Evolutionary conservation across 2,888 invertebrate species (phyloP).

Genomic region (Pyrochroa serraticornis): DNA sequence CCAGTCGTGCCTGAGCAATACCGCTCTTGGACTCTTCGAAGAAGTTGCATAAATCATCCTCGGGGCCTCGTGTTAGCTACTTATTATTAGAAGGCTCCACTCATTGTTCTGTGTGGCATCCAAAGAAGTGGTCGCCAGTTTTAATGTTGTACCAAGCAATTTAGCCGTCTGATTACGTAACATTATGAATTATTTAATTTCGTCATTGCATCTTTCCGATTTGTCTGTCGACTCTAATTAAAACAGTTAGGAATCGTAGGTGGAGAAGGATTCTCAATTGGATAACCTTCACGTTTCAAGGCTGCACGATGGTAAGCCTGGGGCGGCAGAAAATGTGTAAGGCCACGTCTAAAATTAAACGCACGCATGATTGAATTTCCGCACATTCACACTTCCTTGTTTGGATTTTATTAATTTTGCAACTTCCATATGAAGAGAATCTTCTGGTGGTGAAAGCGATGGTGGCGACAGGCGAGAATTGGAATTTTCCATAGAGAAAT

Average conservation of each 20-base stretch:
- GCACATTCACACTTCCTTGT: conserved; percentile 19
- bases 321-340: conserved; percentile 26
- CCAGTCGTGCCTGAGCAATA: too few relatives aligned
- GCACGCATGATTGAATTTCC: conserved; percentile 23
- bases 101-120: too few relatives aligned
- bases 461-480: not conserved
- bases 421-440: conserved; percentile 1
- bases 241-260: conserved; percentile 24
- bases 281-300: conserved; percentile 25
- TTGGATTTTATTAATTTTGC: conserved; percentile 12
- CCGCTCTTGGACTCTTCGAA: too few relatives aligned
- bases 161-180: too few relatives aligned
- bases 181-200: too few relatives aligned
- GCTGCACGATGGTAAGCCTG: conserved; percentile 19
- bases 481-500: not conserved
- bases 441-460: not conserved
- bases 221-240: conserved; percentile 12
- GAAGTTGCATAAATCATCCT: too few relatives aligned
- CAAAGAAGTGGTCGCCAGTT: too few relatives aligned
- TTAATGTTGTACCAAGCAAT: too few relatives aligned
- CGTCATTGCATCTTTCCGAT: too few relatives aligned
- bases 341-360: conserved; percentile 26
- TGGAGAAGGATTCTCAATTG: conserved; percentile 25
- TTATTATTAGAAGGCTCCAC: too few relatives aligned
- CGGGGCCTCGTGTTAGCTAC: too few relatives aligned